Evolutionary conservation across 2,888 invertebrate genomes (phyloP), one percentile per base, ranked within the genome.

Genomic region (Fragum whitleyi): DNA sequence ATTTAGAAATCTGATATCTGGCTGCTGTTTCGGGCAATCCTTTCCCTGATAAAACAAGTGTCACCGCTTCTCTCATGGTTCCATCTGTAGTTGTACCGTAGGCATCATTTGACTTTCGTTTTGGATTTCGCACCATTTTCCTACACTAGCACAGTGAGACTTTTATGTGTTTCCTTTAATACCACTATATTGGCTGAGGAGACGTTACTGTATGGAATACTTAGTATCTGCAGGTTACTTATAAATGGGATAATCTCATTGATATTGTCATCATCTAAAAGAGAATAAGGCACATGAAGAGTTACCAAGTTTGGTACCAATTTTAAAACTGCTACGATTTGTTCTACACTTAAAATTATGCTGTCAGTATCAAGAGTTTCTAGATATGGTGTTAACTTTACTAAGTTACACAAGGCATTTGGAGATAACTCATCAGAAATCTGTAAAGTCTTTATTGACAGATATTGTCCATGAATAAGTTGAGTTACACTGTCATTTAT

Each of bases 361-460:
- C 59, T 57, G 28, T 57, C 59, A 57, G 59, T 28, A 57, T 57
- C 59, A 57, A 57, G 59, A 16, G 6, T 7, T 57, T 57, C 59
- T 57, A 57, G 7, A 23, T 57, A 28, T 7, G 59, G 59, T 9
- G 59, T 57, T 16, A 57, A 55, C 21, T 7, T 19, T 11, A 55
- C 55, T 11, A 55, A 55, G 7, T 55, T 7, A 55, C 55, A 55
- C 55, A 55, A 55, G n/a, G 55, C 23, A 23, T 19, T n/a, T n/a
- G 55, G 55, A 55, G 55, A 55, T 23, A 55, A 55, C n/a, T 55
- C 9, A 19, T 55, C 55, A 11, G 55, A 55, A 23, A 39, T 39
- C 39, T 39, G 39, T 39, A 39, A 14, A 39, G 39, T 39, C 55
- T 21, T 23, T 55, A 55, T 11, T n/a, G n/a, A 55, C 21, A 23